Evolutionary conservation across 2,888 invertebrate genomes (phyloP).

Genomic region (Leptinotarsa peninsularis): DNA sequence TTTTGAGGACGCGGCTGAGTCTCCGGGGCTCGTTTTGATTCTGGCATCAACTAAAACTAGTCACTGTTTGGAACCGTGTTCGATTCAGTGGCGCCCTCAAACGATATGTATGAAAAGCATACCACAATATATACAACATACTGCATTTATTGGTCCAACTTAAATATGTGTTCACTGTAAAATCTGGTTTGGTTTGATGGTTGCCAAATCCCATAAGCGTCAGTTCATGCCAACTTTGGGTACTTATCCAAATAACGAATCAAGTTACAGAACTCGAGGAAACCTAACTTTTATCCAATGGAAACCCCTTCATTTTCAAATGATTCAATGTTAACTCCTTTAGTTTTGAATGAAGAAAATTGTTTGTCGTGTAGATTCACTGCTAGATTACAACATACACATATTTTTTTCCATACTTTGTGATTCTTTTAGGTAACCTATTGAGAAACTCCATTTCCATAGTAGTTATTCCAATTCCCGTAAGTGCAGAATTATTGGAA

Average conservation of each 20-base stretch:
- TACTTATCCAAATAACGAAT: slow-evolving; percentile 3
- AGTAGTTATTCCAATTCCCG: too few relatives aligned
- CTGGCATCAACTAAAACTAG: slow-evolving; percentile 46
- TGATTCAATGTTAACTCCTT: too few relatives aligned
- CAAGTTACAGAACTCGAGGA: background rate
- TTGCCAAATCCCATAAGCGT: slow-evolving; percentile 19
- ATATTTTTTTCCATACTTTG: too few relatives aligned
- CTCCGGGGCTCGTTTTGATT: slow-evolving; percentile 51
- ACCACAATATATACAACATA: slow-evolving; percentile 62
- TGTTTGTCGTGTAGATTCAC: too few relatives aligned
- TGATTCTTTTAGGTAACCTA: too few relatives aligned
- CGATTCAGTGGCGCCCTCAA: slow-evolving; percentile 56
- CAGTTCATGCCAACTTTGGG: background rate
- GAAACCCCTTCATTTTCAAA: too few relatives aligned
- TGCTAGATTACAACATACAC: too few relatives aligned
- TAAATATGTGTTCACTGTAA: slow-evolving; percentile 64
- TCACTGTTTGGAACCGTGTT: slow-evolving; percentile 41
- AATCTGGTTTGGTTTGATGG: slow-evolving; percentile 65
- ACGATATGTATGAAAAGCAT: slow-evolving; percentile 64
- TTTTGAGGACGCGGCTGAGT: slow-evolving; percentile 52
- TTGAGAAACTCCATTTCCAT: too few relatives aligned
- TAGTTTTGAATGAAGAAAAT: background rate
- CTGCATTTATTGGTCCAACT: slow-evolving; percentile 64
- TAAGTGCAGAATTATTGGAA: too few relatives aligned
- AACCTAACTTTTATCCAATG: too few relatives aligned